Conservation (phyloP, 2,797 vertebrate species). For the Sparus aurata region DNA sequence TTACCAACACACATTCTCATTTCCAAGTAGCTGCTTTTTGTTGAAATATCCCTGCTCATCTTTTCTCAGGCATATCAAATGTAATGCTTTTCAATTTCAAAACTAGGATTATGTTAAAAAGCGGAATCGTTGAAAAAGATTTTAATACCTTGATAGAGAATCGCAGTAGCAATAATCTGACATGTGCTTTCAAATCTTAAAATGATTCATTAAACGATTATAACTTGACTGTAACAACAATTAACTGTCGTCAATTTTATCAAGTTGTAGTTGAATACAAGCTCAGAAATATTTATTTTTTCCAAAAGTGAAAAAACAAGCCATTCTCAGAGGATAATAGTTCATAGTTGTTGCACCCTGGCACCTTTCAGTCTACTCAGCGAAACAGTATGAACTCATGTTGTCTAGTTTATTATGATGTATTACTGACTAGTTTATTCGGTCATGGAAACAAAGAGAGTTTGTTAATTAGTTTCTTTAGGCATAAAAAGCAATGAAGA, state of each 20-base stretch:
- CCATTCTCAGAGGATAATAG: too few species aligned
- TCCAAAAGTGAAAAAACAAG: too few species aligned
- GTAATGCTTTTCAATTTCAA: neutral
- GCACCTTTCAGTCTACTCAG: too few species aligned
- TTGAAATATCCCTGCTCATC: neutral
- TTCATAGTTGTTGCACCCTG: too few species aligned
- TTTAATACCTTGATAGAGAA: neutral
- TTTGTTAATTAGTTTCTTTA: too few species aligned
- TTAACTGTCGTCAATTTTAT: neutral
- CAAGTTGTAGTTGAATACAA: neutral
- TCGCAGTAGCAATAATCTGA: neutral
- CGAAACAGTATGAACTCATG: too few species aligned
- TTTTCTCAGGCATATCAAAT: neutral
- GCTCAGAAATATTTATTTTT: too few species aligned
- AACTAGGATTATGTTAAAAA: neutral
- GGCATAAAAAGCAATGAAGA: too few species aligned
- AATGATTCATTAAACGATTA: neutral
- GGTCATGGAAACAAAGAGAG: too few species aligned
- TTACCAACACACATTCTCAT: neutral
- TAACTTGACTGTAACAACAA: neutral
- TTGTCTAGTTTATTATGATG: too few species aligned
- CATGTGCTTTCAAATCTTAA: neutral
- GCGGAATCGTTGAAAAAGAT: neutral
- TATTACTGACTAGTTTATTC: too few species aligned
- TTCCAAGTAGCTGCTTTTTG: neutral